These are phyloP conservation scores for Ursus arctos DNA, from an alignment of 2,113 vertebrate genomes.

Conservation along the genomic window DNA sequence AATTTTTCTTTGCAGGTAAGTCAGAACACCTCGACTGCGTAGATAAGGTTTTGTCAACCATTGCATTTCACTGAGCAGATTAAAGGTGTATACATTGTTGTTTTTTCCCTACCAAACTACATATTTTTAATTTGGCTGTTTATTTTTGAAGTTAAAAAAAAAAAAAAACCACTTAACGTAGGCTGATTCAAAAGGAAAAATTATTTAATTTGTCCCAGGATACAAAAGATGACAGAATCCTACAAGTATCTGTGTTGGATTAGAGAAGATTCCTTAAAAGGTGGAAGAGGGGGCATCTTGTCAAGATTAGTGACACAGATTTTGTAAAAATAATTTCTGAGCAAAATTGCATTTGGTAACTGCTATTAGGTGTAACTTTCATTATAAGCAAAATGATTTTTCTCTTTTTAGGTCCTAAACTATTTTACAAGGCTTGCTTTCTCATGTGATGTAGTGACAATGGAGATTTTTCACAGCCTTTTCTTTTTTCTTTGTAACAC, in stretches of 20 bases:
- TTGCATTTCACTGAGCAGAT: slow-evolving; percentile 11
- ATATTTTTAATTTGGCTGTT: slow-evolving; percentile 16
- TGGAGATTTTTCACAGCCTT: slow-evolving; percentile 32
- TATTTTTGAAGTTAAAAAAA: slow-evolving; percentile 40
- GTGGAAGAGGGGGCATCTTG: background rate
- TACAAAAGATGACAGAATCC: slow-evolving; percentile 27
- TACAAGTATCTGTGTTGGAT: slow-evolving; percentile 42
- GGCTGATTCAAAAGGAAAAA: slow-evolving; percentile 19
- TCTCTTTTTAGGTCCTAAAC: background rate
- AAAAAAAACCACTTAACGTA: background rate
- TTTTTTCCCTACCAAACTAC: background rate
- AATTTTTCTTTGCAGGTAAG: slow-evolving; percentile 14
- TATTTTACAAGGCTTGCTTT: slow-evolving; percentile 13
- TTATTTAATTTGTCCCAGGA: background rate
- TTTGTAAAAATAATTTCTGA: slow-evolving; percentile 46
- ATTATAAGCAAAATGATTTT: background rate
- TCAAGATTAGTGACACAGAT: slow-evolving; percentile 38
- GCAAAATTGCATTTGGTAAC: slow-evolving; percentile 15
- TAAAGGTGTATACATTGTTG: background rate
- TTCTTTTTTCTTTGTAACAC: slow-evolving; percentile 11
- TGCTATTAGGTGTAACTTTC: background rate
- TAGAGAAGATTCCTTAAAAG: slow-evolving; percentile 12
- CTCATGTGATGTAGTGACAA: background rate
- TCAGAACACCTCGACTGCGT: background rate
- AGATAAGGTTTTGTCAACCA: background rate